Base-by-base conservation (phyloP, 2,797 vertebrate species). In the Anguilla megastoma region DNA sequence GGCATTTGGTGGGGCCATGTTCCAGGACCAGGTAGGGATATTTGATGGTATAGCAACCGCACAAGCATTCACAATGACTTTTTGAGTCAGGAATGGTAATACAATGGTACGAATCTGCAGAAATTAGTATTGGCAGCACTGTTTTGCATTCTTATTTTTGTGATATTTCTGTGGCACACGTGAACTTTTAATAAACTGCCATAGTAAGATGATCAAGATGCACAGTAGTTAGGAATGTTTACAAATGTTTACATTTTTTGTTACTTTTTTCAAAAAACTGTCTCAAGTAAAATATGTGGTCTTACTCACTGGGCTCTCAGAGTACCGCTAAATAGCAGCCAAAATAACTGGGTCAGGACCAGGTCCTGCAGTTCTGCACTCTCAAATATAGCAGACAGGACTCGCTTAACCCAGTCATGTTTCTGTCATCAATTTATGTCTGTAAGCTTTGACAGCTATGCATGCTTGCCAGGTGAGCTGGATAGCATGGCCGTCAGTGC, bases 1-100 rank as follows among this genome's bases (percentile, higher is more conserved):
- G 99, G 98, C 98, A 85, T 99, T 99, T 21, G 98, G 98, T 2
- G 98, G 98, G 88, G 96, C 97, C 63, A 93, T 98, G 95, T 97
- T 97, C 93, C 97, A 98, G 91, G 98, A 99, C 90, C 98, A 99
- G 97, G 98, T 99, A 95, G 92, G 45, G 58, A 56, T 82, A 84
- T 36, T 60, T 82, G 14, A 24, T 79, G 52, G 18, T 74, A 1
- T 45, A 82, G 21, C 21, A 8, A 82, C 9, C 45, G 2, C 41
- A 48, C 45, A 85, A 85, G 48, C 41, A 90, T 88, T 92, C 18
- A 91, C 56, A 82, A 10, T 50, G 36, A 82, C 2, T 82, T n/a
- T 24, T 82, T 82, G 21, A n/a, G 2, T 82, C 1, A n/a, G 24
- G 24, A 3, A 6, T 24, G 21, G 79, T 6, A 76, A 14, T 76